Evolutionary conservation across 2,888 invertebrate genomes (phyloP).

Genomic region (Carpatolechia fugitivella): DNA sequence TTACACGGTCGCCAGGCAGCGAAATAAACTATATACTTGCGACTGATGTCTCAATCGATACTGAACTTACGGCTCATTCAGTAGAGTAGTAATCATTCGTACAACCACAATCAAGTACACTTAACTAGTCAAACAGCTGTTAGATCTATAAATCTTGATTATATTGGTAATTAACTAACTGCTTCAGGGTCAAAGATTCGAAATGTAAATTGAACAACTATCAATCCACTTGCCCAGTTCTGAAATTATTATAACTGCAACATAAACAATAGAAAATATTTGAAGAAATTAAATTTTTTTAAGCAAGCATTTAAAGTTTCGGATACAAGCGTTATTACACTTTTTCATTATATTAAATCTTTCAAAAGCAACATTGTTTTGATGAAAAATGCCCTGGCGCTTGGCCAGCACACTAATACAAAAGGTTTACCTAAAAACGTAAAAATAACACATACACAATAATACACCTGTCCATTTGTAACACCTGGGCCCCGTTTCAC

Average conservation of each 20-base stretch:
- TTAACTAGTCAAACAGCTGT: background rate
- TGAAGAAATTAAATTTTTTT: no score
- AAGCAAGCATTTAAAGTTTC: no score
- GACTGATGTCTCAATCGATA: background rate
- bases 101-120: background rate
- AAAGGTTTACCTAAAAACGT: constrained; percentile 1
- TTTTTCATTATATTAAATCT: background rate
- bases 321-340: background rate
- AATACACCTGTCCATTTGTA: background rate
- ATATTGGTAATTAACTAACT: constrained; percentile 22
- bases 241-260: no score
- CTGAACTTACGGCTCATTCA: background rate
- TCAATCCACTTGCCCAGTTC: no score
- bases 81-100: background rate
- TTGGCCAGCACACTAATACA: background rate
- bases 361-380: constrained; percentile 9
- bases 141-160: background rate
- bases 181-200: background rate
- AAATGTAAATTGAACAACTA: no score
- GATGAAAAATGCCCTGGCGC: background rate
- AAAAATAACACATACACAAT: background rate
- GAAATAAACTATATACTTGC: constrained; percentile 18
- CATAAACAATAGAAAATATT: no score
- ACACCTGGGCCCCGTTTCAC: no score
- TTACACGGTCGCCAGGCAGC: constrained; percentile 34